Conservation (phyloP, 2,113 vertebrate genomes). For the Protobothrops mucrosquamatus region DNA sequence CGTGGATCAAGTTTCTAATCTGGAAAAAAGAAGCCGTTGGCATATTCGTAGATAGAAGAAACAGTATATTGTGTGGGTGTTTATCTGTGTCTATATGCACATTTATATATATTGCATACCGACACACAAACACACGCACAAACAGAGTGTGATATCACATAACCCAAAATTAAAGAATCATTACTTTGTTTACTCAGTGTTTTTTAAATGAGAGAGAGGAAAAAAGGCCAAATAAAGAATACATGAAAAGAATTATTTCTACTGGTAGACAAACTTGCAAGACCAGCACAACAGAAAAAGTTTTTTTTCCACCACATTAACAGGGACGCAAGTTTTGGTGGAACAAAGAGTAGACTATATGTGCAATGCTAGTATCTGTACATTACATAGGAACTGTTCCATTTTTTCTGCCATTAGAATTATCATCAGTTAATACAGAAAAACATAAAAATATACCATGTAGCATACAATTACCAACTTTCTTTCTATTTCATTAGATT, state of each 20-base stretch:
- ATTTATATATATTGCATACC: neutral
- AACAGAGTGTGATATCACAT: slow-evolving; percentile 39
- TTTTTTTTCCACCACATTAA: slow-evolving; percentile 86
- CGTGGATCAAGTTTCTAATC: slow-evolving; percentile 62
- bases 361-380: slow-evolving; percentile 99
- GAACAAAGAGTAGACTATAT: slow-evolving; percentile 92
- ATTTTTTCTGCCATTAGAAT: slow-evolving; percentile 91
- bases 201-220: slow-evolving; percentile 36
- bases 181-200: slow-evolving; percentile 61
- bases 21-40: slow-evolving; percentile 64
- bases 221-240: slow-evolving; percentile 39
- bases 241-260: slow-evolving; percentile 73
- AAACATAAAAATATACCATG: slow-evolving; percentile 83
- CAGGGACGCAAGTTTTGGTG: slow-evolving; percentile 88
- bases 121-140: slow-evolving; percentile 24
- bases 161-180: slow-evolving; percentile 68
- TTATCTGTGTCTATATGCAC: neutral
- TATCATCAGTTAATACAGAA: slow-evolving; percentile 91
- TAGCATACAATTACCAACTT: slow-evolving; percentile 84
- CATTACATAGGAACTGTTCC: slow-evolving; percentile 96
- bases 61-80: slow-evolving; percentile 40
- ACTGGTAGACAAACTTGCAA: slow-evolving; percentile 86
- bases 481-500: slow-evolving; percentile 74
- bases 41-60: slow-evolving; percentile 63
- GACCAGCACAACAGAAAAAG: slow-evolving; percentile 88